Conservation (phyloP, 1,140 invertebrate genomes). For the Diachasma alloeum region DNA sequence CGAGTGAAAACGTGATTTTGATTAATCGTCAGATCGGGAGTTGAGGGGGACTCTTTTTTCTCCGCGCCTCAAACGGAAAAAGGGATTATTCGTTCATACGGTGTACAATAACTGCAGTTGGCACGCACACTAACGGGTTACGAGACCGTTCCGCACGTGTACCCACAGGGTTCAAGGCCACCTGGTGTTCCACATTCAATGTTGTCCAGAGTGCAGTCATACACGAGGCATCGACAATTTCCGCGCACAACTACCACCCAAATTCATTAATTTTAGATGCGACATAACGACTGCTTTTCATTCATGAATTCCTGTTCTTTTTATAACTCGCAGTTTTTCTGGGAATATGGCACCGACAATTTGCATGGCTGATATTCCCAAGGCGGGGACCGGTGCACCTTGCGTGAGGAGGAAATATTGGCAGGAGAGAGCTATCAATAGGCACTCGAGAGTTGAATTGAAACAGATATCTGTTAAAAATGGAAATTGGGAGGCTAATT, state of each 20-base stretch:
- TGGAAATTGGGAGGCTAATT: not conserved
- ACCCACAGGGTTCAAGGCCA: slow-evolving; percentile 10
- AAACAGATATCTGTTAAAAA: not conserved
- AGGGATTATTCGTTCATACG: not conserved
- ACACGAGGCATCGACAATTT: not conserved
- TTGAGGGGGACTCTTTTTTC: not conserved
- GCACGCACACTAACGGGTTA: not conserved
- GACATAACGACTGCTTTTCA: not conserved
- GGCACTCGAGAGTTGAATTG: not conserved
- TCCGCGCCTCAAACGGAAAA: not conserved
- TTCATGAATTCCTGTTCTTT: not conserved
- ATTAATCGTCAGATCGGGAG: not conserved
- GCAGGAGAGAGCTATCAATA: not conserved
- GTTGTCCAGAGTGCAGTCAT: not conserved
- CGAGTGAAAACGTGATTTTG: not conserved
- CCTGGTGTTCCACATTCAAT: not conserved
- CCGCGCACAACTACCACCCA: not conserved
- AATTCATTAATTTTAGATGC: not conserved
- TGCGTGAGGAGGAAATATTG: not conserved
- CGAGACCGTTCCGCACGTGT: slow-evolving; percentile 6
- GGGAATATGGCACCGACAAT: not conserved
- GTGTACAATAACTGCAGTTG: not conserved
- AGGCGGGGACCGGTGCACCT: not conserved
- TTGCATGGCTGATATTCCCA: not conserved
- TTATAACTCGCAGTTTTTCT: not conserved